Evolutionary conservation across 35 echinoderm and acorn worm genomes (phyloP).

Genomic region (Diadema setosum): DNA sequence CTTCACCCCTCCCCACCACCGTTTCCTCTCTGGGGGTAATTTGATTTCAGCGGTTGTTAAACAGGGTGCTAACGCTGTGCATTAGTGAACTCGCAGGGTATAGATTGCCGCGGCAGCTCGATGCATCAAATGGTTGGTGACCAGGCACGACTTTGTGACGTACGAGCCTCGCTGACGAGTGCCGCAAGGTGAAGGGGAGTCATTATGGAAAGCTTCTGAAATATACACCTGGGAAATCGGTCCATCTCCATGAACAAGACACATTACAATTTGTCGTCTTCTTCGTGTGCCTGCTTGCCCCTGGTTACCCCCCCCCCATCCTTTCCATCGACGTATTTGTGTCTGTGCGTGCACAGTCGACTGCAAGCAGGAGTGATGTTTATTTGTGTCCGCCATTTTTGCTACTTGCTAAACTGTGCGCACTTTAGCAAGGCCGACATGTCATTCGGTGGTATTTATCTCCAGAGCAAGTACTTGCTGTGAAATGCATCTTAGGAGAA

Average conservation of each 20-base stretch:
- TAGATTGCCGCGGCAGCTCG: neutral
- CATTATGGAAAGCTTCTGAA: neutral
- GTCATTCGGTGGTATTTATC: no score
- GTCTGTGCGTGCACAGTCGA: no score
- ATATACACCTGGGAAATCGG: neutral
- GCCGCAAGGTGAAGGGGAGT: neutral
- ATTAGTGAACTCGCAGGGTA: neutral
- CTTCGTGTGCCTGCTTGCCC: no score
- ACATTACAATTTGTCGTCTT: neutral
- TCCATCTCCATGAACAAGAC: neutral
- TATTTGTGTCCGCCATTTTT: no score
- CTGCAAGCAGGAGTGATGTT: no score
- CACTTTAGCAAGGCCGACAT: no score
- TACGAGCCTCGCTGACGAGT: neutral
- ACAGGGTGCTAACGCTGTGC: neutral
- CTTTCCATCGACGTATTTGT: no score
- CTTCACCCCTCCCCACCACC: no score
- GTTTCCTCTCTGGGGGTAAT: neutral
- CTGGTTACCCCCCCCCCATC: no score
- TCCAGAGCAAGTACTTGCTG: no score
- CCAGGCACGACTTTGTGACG: neutral
- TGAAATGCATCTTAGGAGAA: no score
- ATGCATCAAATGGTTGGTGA: neutral
- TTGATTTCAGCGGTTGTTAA: constrained; percentile 6
- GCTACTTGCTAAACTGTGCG: no score